Evolutionary conservation across 2,113 vertebrate genomes (phyloP).

Genomic region (Phasianus colchicus): DNA sequence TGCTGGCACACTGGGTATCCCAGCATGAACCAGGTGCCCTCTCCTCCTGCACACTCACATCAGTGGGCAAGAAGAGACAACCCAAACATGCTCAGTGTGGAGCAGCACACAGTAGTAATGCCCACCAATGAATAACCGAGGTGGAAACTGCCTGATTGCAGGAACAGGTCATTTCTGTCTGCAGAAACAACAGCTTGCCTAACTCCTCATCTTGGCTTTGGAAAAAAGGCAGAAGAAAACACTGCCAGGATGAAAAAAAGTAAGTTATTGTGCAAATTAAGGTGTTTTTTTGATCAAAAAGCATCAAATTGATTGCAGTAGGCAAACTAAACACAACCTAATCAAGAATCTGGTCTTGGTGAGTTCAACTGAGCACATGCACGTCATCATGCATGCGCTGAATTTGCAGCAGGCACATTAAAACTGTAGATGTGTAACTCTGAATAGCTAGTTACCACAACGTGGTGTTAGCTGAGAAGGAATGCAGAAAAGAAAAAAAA

Average conservation of each 20-base stretch:
- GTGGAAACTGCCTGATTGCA: not conserved
- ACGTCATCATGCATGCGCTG: not conserved
- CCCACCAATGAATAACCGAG: not conserved
- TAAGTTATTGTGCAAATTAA: not conserved
- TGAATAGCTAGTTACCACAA: not conserved
- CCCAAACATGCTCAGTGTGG: not conserved
- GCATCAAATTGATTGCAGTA: not conserved
- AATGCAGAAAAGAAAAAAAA: not conserved
- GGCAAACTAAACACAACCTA: not conserved
- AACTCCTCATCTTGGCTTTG: not conserved
- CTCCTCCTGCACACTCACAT: not conserved
- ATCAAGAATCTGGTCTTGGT: not conserved
- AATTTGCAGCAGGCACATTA: not conserved
- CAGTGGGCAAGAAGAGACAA: not conserved
- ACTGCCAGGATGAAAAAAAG: not conserved
- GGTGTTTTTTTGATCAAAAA: not conserved
- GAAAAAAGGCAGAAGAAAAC: not conserved
- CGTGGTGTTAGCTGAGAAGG: not conserved
- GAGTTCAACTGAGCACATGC: not conserved
- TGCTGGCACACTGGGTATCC: not conserved
- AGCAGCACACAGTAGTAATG: fast-evolving
- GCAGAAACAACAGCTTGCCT: not conserved
- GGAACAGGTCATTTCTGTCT: not conserved
- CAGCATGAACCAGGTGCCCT: not conserved
- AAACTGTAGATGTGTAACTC: not conserved